phyloP scores from a whole-genome alignment of 2,888 invertebrate genomes.

The Cryptus viduatorius region DNA sequence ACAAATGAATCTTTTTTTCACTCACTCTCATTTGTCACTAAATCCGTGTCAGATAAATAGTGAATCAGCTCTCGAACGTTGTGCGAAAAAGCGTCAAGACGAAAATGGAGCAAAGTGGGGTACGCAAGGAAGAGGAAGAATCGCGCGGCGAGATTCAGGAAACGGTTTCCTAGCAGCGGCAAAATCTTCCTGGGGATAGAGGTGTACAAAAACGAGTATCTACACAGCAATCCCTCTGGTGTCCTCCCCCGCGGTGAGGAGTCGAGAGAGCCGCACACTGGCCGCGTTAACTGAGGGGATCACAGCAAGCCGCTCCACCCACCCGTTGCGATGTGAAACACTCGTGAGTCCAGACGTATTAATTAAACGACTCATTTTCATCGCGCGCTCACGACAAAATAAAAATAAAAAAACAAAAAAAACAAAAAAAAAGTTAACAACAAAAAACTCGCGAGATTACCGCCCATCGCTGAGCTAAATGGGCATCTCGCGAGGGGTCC shows the following conservation, averaged over 20 bases:
- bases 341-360: conserved; percentile 82
- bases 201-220: neutral
- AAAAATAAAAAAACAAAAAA: conserved; percentile 69
- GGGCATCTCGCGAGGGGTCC: conserved; percentile 69
- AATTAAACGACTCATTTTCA: conserved; percentile 85
- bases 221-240: neutral
- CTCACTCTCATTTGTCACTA: too few species aligned
- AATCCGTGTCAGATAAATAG: neutral
- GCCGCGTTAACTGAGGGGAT: conserved; percentile 21
- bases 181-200: neutral
- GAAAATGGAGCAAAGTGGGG: neutral
- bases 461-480: conserved; percentile 81
- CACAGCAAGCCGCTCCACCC: conserved; percentile 63
- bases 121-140: neutral
- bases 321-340: conserved; percentile 74
- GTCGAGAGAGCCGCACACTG: neutral
- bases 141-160: conserved; percentile 7
- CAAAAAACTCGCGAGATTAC: conserved; percentile 72
- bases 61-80: neutral
- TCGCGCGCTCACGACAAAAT: conserved; percentile 73
- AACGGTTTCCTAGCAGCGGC: conserved; percentile 11
- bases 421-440: conserved; percentile 68
- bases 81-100: neutral
- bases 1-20: too few species aligned
- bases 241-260: conserved; percentile 12